phyloP scores from a whole-genome alignment of 2,888 invertebrate genomes.

The Eupelmus urozonus region DNA sequence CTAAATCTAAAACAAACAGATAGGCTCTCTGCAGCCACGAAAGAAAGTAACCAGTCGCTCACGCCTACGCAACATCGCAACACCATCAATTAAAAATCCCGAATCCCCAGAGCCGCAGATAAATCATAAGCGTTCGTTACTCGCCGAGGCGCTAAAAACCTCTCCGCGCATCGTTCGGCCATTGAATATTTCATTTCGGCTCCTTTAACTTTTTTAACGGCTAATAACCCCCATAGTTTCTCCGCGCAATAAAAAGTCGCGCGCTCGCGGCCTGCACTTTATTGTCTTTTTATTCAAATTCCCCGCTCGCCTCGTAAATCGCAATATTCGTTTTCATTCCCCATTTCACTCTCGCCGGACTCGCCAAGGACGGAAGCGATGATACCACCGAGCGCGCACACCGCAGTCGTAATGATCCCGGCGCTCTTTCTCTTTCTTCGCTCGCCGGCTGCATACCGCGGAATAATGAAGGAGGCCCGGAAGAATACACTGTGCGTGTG shows the following conservation, averaged over 20 bases:
- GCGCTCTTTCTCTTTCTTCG: too few species aligned
- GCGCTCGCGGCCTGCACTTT: conserved; percentile 20
- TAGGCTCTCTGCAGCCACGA: too few species aligned
- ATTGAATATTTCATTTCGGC: conserved; percentile 39
- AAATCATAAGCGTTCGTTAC: conserved; percentile 6
- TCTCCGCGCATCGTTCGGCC: conserved; percentile 5
- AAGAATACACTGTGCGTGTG: background rate
- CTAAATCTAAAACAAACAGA: too few species aligned
- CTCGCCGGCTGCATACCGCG: background rate
- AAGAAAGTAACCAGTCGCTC: too few species aligned
- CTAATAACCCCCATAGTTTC: conserved; percentile 41
- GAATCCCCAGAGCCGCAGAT: too few species aligned
- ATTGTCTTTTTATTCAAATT: conserved; percentile 46
- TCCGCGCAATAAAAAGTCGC: conserved; percentile 10
- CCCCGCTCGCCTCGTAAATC: conserved; percentile 19
- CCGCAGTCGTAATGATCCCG: background rate
- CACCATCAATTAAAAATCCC: too few species aligned
- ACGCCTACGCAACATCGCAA: too few species aligned
- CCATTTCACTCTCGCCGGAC: conserved; percentile 14
- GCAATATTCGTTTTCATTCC: conserved; percentile 23
- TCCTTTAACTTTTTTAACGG: conserved; percentile 32
- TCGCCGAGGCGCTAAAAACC: conserved; percentile 6
- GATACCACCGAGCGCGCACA: background rate
- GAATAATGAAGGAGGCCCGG: conserved; percentile 19
- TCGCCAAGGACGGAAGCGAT: conserved; percentile 5